Evolutionary conservation across 2,888 invertebrate genomes (phyloP), one percentile per base, ranked within the genome.

Genomic region (Ditula angustiorana): DNA sequence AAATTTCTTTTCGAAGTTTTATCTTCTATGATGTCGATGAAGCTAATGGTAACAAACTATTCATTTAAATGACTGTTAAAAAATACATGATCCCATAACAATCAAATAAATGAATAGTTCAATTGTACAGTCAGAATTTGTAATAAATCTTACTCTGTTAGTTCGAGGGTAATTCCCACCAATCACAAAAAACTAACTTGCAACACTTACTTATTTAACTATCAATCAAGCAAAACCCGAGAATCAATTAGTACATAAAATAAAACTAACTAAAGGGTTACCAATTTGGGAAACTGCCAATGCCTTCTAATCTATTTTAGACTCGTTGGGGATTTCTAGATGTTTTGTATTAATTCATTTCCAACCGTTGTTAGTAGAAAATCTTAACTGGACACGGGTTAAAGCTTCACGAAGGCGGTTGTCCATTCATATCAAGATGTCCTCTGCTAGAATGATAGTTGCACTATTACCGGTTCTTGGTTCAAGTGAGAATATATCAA

Each of bases 41-140:
- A 80, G 83, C 81, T 80, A 75, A 81, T 85, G 85, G 78, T 67
- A 61, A 61, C 35, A 53, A 64, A 64, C 76, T 81, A 80, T 73
- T 73, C 55, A 74, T 73, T 72, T 68, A 75, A 77, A 67, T 69
- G 68, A 71, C 69, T 69, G 47, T 41, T 33, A 46, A 56, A 60
- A 58, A 16, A 37, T 16, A 0, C 7, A 24, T 56, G 55, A 63
- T 49, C 52, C 41, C 19, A 47, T 5, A n/a, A 47, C 53, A 59
- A 68, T 67, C 66, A 56, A 55, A 69, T 67, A 70, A 67, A 69
- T 73, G 64, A 71, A 71, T 75, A 75, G 72, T 62, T 28, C 46
- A 37, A 53, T 23, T 47, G 28, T 26, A 62, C 58, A 53, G 64
- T 57, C 28, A 57, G 28, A 53, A 64, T 53, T 21, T 50, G 56